Evolutionary conservation across 2,888 invertebrate genomes (phyloP), one percentile per base, ranked within the genome.

Genomic region (Asteroscopus sphinx): DNA sequence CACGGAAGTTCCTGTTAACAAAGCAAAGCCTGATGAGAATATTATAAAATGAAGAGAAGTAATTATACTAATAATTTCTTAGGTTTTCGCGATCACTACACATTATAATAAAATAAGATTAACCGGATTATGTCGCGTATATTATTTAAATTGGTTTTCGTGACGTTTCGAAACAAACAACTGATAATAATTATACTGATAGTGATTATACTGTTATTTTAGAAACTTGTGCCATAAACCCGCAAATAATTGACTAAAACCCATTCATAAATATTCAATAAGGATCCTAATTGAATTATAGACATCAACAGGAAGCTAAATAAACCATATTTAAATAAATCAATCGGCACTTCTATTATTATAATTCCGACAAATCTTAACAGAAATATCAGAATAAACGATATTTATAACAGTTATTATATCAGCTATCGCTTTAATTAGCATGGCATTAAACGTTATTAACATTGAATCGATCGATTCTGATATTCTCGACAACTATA

Each of bases 291-390:
- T 46, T 32, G 7, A 46, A 17, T 11, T 17, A 51, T 42, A 52
- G n/a, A 52, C 35, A 71, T 36, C 51, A 67, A 44, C 73, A 67
- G 66, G 73, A 67, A 67, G 64, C 47, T 17, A 33, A 48, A 49
- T 52, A 13, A 32, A 3, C 15, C n/a, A n/a, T 11, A 33, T 44
- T 33, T 7, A 52, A 71, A 67, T 58, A 58, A 45, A 59, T 72
- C 60, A 72, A 72, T 58, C 66, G 48, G 52, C 63, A 46, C 39
- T 70, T 32, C 35, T 39, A 6, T 15, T 39, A 6, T 15, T 39
- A 47, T 35, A 17, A 32, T 21, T 37, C 21, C 17, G 28, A 61
- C 45, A 51, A 49, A 48, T 55, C 0, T 60, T 68, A 41, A 55
- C 55, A 56, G 28, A 56, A 56, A 62, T 62, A 68, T 61, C 26